Evolutionary conservation across 2,888 invertebrate genomes (phyloP).

Genomic region (Copidosoma aretas): DNA sequence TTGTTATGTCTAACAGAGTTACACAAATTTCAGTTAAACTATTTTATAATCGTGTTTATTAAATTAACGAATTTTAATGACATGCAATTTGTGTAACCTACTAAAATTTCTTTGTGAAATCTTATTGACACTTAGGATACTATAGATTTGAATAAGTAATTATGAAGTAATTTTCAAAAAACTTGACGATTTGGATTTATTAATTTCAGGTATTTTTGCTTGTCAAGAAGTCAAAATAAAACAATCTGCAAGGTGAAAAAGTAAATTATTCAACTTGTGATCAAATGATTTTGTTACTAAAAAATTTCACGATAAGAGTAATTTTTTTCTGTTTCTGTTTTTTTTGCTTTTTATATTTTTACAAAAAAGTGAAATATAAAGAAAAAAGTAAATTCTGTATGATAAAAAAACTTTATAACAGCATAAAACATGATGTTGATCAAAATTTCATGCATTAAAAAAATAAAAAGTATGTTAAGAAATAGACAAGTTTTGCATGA

Average conservation of each 20-base stretch:
- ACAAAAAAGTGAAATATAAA: not conserved
- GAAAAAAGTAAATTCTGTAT: not conserved
- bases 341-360: constrained; percentile 13
- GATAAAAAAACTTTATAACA: constrained; percentile 2
- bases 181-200: constrained; percentile 43
- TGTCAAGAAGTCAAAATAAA: constrained; percentile 51
- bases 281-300: constrained; percentile 23
- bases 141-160: constrained; percentile 17
- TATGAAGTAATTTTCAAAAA: constrained; percentile 22
- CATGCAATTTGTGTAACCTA: not conserved
- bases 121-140: not conserved
- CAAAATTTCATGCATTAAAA: no score
- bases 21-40: not conserved
- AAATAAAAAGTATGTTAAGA: constrained; percentile 2
- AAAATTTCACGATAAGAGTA: constrained; percentile 17
- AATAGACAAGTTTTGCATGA: constrained; percentile 22
- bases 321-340: constrained; percentile 19
- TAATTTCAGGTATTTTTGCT: constrained; percentile 54
- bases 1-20: not conserved
- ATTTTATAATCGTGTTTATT: not conserved
- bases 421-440: constrained; percentile 5
- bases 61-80: constrained; percentile 10
- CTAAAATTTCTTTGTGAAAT: not conserved
- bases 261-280: constrained; percentile 38
- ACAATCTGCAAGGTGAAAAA: constrained; percentile 49